phyloP scores from a whole-genome alignment of 2,888 invertebrate genomes.

The Hyles lineata region DNA sequence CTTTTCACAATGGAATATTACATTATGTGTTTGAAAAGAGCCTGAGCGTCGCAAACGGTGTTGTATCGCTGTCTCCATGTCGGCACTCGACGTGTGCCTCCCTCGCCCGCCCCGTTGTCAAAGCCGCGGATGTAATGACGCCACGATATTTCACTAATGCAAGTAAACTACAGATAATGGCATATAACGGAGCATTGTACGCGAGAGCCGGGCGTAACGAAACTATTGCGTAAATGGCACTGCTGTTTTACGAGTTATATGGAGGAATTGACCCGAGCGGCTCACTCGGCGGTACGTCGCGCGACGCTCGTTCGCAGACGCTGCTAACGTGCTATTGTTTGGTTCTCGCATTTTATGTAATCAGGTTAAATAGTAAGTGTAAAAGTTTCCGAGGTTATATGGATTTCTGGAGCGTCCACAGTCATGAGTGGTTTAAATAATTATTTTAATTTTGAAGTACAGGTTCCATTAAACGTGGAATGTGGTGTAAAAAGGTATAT shows the following conservation, averaged over 20 bases:
- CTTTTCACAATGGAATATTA: constrained; percentile 73
- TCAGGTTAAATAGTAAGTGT: neutral
- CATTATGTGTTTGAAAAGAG: constrained; percentile 71
- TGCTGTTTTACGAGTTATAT: constrained; percentile 15
- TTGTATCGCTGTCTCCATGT: constrained; percentile 34
- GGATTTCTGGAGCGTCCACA: neutral
- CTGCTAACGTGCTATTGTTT: neutral
- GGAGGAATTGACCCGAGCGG: constrained; percentile 12
- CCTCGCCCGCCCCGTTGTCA: constrained; percentile 39
- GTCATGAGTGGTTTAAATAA: too few species aligned
- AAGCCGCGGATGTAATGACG: constrained; percentile 51
- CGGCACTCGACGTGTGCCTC: neutral
- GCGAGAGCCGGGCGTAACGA: constrained; percentile 42
- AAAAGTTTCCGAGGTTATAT: neutral
- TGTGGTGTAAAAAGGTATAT: too few species aligned
- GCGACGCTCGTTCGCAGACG: constrained; percentile 2
- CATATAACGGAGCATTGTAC: constrained; percentile 47
- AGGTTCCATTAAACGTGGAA: too few species aligned
- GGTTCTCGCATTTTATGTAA: constrained; percentile 6
- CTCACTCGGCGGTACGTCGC: neutral
- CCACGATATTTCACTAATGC: constrained; percentile 42
- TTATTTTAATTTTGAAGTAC: too few species aligned
- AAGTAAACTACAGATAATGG: constrained; percentile 51
- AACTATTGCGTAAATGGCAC: constrained; percentile 39
- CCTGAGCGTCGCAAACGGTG: constrained; percentile 39